phyloP scores from a whole-genome alignment of 2,797 vertebrate species.

The Lithobates pipiens region DNA sequence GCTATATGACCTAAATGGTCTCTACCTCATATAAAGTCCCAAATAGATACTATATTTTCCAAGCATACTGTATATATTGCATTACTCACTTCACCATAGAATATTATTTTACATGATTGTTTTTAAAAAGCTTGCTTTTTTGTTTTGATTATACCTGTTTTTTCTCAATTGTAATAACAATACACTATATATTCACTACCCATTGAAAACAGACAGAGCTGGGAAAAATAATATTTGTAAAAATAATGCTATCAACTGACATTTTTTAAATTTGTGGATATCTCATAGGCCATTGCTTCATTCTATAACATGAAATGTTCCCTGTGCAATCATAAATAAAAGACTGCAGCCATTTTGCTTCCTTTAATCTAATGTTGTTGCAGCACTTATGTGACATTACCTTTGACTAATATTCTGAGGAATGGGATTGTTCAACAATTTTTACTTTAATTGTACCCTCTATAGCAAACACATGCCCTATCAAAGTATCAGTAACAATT shows the following conservation, averaged over 20 bases:
- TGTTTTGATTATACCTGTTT: not conserved
- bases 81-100: too few species aligned
- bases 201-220: not conserved
- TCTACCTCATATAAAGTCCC: too few species aligned
- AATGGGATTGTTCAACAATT: constrained; percentile 2
- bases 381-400: constrained; percentile 6
- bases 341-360: not conserved
- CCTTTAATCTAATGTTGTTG: not conserved
- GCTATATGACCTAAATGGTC: too few species aligned
- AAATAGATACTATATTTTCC: too few species aligned
- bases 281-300: not conserved
- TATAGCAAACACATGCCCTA: constrained; percentile 18
- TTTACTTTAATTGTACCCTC: constrained; percentile 14
- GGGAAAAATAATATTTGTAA: not conserved
- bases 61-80: too few species aligned
- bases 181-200: not conserved
- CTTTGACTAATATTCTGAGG: constrained; percentile 6
- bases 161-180: not conserved
- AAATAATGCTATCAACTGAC: not conserved
- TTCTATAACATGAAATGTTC: not conserved
- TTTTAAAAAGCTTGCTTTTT: not conserved
- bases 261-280: not conserved
- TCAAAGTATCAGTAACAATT: constrained; percentile 28
- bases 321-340: not conserved
- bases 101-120: too few species aligned